phyloP scores from a whole-genome alignment of 2,113 vertebrate species.

The Empidonax alnorum region DNA sequence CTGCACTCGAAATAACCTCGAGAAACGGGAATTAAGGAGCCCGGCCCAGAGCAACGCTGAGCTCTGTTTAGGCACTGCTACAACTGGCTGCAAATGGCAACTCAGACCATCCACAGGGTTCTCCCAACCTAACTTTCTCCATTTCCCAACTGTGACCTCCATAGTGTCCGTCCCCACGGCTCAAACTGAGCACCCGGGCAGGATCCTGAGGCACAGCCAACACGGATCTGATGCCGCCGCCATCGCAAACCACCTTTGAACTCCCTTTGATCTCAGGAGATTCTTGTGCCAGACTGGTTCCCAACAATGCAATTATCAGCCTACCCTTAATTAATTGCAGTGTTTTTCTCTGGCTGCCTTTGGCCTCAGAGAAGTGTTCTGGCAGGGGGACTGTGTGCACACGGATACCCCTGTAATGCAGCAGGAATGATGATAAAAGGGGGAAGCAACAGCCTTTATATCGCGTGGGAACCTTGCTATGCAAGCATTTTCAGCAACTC shows the following conservation, averaged over 20 bases:
- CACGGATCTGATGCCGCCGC: neutral
- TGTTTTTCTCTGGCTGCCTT: slow-evolving; percentile 24
- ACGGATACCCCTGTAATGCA: slow-evolving; percentile 13
- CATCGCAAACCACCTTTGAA: neutral
- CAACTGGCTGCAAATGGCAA: neutral
- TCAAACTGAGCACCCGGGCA: accelerated
- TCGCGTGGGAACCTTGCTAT: slow-evolving; percentile 25
- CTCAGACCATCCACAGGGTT: neutral
- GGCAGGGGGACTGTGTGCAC: neutral
- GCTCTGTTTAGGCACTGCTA: neutral
- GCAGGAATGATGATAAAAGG: slow-evolving; percentile 12
- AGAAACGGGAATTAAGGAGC: neutral
- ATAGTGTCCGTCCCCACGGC: neutral
- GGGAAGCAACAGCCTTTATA: slow-evolving; percentile 12
- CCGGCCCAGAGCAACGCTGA: neutral
- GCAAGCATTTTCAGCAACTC: neutral
- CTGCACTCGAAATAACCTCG: neutral
- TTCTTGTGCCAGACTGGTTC: slow-evolving; percentile 54
- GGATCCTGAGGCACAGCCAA: neutral
- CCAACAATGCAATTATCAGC: slow-evolving; percentile 56
- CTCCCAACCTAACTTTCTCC: no score
- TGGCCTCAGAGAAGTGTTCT: neutral
- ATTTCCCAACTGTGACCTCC: neutral
- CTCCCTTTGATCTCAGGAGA: slow-evolving; percentile 23
- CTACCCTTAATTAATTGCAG: slow-evolving; percentile 56